Base-by-base conservation (phyloP, 37 sponge, comb jelly and placozoan genomes). In the Hormiphora californensis region DNA sequence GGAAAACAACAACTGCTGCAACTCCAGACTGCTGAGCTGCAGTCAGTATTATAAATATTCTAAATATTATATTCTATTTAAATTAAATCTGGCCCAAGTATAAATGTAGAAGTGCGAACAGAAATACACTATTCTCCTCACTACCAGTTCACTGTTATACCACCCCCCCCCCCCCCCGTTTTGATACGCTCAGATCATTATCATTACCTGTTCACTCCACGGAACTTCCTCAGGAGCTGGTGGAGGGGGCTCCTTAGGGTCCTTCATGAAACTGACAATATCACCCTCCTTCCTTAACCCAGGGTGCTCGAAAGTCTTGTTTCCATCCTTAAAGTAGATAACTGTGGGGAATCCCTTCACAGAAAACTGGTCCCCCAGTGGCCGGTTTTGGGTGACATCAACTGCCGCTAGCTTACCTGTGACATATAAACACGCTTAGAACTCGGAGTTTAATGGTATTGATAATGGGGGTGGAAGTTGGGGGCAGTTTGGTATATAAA, bases 191-290 rank as follows among this genome's bases (percentile, higher is more conserved):
- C 55, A 32, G 28, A 92, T 91, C 15, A 55, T 89, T 46, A 69
- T 89, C 55, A 89, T 73, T 11, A 78, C 62, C 53, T 57, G 61
- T 57, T 94, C 95, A 1, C 88, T 63, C 95, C 95, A 94, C 7
- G 91, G 90, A 36, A 90, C 88, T 86, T 92, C 93, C 0, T 92
- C 92, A 15, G 88, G 88, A 2, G 88, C 37, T 2, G 88, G 88
- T 23, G 93, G 92, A 1, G 95, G 95, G 11, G 95, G 95, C 65
- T 88, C 92, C 61, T 87, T 86, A 23, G 95, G 95, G 34, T 92
- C 90, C 85, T 87, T 92, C 96, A 95, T 95, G 46, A 95, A 95
- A 41, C 90, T 91, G 54, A 95, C 91, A 0, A 95, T 19, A 59
- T 90, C 92, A 32, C 85, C 87, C 0, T 89, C 87, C 0, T 87